Conservation (phyloP, 2,113 vertebrate species). For the Bufo bufo region DNA sequence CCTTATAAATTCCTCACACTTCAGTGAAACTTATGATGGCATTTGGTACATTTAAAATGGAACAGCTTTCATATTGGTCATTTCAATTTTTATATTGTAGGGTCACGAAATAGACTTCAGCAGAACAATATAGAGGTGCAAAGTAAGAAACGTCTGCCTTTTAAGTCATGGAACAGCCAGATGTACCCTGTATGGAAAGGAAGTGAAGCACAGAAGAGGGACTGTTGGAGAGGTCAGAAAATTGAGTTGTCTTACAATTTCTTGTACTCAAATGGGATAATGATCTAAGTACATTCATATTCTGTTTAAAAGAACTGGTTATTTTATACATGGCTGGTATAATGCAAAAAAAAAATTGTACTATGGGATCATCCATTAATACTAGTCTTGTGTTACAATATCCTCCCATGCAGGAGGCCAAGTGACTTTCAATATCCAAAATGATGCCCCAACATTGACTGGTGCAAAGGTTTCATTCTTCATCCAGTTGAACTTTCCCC, state of each 20-base stretch:
- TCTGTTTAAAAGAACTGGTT: too few species aligned
- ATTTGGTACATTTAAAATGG: neutral
- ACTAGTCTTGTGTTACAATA: neutral
- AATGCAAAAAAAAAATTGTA: too few species aligned
- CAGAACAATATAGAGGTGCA: slow-evolving; percentile 28
- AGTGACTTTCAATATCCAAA: slow-evolving; percentile 81
- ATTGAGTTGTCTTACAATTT: neutral
- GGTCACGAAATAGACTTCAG: slow-evolving; percentile 55
- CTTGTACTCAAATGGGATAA: neutral
- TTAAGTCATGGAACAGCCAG: slow-evolving; percentile 78
- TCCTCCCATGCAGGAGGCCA: slow-evolving; percentile 75
- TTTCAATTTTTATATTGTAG: slow-evolving; percentile 60
- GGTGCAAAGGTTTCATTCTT: slow-evolving; percentile 85
- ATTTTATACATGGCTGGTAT: too few species aligned
- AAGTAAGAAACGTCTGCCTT: slow-evolving; percentile 64
- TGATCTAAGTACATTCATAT: too few species aligned
- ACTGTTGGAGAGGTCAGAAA: slow-evolving; percentile 84
- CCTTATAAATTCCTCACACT: too few species aligned
- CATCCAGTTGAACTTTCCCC: slow-evolving; percentile 81
- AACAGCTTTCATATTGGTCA: neutral
- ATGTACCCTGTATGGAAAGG: slow-evolving; percentile 86
- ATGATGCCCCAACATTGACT: slow-evolving; percentile 84
- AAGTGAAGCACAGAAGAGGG: slow-evolving; percentile 68
- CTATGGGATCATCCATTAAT: too few species aligned
- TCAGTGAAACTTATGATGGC: neutral